Conservation (phyloP, 2,113 vertebrate genomes). For the Coracopsis vasa region DNA sequence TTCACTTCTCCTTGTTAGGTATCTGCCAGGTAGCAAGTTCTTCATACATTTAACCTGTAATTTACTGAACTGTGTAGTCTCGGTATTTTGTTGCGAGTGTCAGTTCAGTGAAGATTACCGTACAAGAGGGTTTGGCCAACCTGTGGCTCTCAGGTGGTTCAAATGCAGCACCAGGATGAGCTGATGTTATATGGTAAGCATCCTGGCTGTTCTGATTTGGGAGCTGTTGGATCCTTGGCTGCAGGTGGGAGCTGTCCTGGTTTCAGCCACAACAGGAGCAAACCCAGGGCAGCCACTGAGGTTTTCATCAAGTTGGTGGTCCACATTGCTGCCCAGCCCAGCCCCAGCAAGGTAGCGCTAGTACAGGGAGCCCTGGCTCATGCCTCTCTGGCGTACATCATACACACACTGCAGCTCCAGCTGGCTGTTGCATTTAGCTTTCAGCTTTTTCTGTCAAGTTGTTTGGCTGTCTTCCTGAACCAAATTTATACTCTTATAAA, state of each 20-base stretch:
- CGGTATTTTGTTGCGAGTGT: rapidly evolving
- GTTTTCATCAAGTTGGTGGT: neutral
- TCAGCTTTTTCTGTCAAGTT: neutral
- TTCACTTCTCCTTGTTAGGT: neutral
- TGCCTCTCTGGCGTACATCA: rapidly evolving
- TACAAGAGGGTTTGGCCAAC: neutral
- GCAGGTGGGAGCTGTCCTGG: neutral
- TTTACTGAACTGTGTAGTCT: neutral
- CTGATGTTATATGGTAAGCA: neutral
- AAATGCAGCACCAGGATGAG: neutral
- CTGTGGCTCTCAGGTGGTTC: neutral
- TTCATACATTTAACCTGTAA: neutral
- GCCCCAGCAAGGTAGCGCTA: neutral
- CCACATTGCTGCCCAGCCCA: neutral
- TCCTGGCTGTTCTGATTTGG: neutral
- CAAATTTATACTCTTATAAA: neutral
- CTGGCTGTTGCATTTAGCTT: neutral
- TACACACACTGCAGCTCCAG: rapidly evolving
- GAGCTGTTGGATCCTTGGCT: neutral
- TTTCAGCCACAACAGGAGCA: neutral
- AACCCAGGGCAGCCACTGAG: neutral
- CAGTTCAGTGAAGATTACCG: neutral
- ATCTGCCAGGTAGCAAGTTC: neutral
- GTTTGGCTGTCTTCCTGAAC: neutral
- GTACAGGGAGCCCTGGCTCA: neutral